phyloP scores from a whole-genome alignment of 2,888 invertebrate species.

The Candidula unifasciata region DNA sequence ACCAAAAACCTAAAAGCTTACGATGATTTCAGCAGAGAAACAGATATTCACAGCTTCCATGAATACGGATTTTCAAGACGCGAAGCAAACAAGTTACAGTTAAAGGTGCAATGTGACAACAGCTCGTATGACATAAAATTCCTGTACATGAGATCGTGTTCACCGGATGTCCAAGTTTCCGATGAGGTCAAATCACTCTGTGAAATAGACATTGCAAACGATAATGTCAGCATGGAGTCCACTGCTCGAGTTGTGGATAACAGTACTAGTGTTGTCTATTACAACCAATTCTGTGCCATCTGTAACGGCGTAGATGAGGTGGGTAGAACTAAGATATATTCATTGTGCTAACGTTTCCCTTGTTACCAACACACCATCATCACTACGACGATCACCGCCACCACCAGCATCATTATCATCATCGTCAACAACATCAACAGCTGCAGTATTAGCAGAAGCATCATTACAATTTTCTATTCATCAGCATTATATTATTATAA shows the following conservation, averaged over 20 bases:
- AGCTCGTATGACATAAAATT: background rate
- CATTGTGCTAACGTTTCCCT: too few species aligned
- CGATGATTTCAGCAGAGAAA: too few species aligned
- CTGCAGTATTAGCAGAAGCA: too few species aligned
- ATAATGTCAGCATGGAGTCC: background rate
- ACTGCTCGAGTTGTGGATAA: background rate
- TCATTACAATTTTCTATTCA: too few species aligned
- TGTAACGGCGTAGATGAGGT: slow-evolving; percentile 3
- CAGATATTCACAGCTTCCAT: background rate
- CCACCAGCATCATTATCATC: too few species aligned
- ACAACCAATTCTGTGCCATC: slow-evolving; percentile 18
- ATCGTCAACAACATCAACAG: too few species aligned
- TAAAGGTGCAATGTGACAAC: background rate
- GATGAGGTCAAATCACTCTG: background rate
- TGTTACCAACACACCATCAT: too few species aligned
- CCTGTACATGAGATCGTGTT: slow-evolving; percentile 18
- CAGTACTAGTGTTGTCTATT: background rate
- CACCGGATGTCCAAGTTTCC: background rate
- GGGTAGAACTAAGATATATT: too few species aligned
- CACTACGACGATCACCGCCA: too few species aligned
- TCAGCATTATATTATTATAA: too few species aligned
- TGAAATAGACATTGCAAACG: background rate
- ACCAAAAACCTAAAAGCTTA: too few species aligned
- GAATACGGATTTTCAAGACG: background rate
- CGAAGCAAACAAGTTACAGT: background rate